Evolutionary conservation across 2,797 vertebrate species (phyloP).

Genomic region (Ctenochaetus hawaiiensis): DNA sequence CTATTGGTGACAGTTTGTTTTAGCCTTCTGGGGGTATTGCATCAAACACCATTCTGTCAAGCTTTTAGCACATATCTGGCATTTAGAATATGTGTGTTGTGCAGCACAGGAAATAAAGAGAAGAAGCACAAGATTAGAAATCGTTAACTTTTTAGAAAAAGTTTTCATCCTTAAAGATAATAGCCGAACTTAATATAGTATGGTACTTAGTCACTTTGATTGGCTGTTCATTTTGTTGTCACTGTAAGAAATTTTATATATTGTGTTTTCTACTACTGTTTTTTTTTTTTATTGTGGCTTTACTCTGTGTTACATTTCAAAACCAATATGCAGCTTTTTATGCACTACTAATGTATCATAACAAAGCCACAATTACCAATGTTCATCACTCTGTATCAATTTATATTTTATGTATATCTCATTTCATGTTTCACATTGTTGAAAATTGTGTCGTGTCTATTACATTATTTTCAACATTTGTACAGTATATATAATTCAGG

Average conservation of each 20-base stretch:
- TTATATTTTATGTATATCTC: conserved; percentile 33
- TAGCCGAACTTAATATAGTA: not conserved
- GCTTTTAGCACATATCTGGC: conserved; percentile 21
- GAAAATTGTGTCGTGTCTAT: conserved; percentile 30
- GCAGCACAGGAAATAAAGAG: conserved; percentile 9
- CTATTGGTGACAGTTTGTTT: conserved; percentile 35
- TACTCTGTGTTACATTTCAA: conserved; percentile 38
- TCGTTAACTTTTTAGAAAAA: not conserved
- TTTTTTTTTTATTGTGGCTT: conserved; percentile 23
- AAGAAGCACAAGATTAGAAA: conserved; percentile 52
- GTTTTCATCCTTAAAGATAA: not conserved
- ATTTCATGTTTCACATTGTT: conserved; percentile 30
- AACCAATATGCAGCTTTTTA: conserved; percentile 41
- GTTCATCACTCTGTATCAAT: conserved; percentile 42
- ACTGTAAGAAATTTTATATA: conserved; percentile 16
- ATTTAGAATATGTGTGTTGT: conserved; percentile 29
- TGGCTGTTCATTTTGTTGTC: conserved; percentile 6
- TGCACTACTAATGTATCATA: conserved; percentile 38
- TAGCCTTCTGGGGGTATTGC: conserved; percentile 15
- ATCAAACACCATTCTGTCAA: conserved; percentile 27
- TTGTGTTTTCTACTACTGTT: conserved; percentile 34
- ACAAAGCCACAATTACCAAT: conserved; percentile 46
- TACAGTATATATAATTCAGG: conserved; percentile 41
- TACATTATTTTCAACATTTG: conserved; percentile 38
- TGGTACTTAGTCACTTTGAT: conserved; percentile 3